phyloP scores from a whole-genome alignment of 2,888 invertebrate species.

The Polyploca ridens region DNA sequence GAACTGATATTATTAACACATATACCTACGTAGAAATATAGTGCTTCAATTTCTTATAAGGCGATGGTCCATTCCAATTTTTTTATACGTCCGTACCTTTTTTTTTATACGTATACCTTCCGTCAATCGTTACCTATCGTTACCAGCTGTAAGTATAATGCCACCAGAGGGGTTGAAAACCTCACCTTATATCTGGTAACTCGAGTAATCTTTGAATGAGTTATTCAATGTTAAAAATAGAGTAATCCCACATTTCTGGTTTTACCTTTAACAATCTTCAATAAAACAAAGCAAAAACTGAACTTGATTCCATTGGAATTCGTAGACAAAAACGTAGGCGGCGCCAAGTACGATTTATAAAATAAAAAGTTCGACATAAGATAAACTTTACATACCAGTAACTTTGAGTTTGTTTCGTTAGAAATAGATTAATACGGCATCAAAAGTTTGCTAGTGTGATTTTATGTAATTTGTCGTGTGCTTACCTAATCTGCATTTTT shows the following conservation, averaged over 20 bases:
- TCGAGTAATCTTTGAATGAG: neutral
- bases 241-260: neutral
- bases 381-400: slow-evolving; percentile 1
- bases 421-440: neutral
- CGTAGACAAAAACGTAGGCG: slow-evolving; percentile 53
- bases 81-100: too few species aligned
- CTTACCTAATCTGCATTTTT: too few species aligned
- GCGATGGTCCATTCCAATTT: too few species aligned
- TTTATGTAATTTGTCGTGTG: too few species aligned
- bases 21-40: too few species aligned
- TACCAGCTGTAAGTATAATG: too few species aligned
- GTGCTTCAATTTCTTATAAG: too few species aligned
- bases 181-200: neutral
- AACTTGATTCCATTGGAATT: slow-evolving; percentile 50
- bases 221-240: neutral
- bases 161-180: too few species aligned
- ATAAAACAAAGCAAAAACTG: slow-evolving; percentile 42
- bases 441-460: too few species aligned
- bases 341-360: slow-evolving; percentile 26
- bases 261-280: slow-evolving; percentile 10
- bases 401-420: neutral
- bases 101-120: too few species aligned
- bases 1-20: too few species aligned
- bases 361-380: slow-evolving; percentile 3
- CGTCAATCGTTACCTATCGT: too few species aligned